Evolutionary conservation across 2,797 vertebrate genomes (phyloP).

Genomic region (Microctenopoma lineatum): DNA sequence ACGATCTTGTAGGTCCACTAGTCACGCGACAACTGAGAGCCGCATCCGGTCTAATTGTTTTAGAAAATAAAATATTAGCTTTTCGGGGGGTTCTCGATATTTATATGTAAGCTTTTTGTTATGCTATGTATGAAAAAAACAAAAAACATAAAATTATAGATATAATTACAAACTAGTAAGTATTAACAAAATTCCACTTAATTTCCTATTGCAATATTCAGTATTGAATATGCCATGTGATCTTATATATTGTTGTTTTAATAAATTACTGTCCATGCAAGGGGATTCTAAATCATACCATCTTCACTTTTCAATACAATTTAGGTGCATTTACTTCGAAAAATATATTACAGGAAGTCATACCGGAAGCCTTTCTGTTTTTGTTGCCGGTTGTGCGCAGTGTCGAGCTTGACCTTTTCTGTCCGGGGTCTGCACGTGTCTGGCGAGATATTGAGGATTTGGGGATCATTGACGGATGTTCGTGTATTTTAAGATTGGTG

Average conservation of each 20-base stretch:
- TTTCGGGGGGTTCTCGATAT: neutral
- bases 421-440: conserved; percentile 33
- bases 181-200: too few species aligned
- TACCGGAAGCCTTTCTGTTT: conserved; percentile 7
- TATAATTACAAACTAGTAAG: too few species aligned
- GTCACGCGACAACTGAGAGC: conserved; percentile 29
- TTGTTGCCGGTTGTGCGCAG: neutral
- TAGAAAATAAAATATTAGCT: conserved; percentile 36
- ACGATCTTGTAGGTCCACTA: conserved; percentile 35
- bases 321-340: neutral
- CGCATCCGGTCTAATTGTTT: conserved; percentile 15
- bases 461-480: rapidly evolving
- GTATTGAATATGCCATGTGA: too few species aligned
- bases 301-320: neutral
- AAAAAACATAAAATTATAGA: neutral
- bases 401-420: neutral
- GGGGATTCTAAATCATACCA: rapidly evolving
- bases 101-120: neutral
- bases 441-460: neutral
- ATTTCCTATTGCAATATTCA: too few species aligned
- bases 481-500: rapidly evolving
- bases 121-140: neutral
- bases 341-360: too few species aligned
- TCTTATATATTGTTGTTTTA: neutral
- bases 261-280: neutral